Base-by-base conservation (phyloP, 2,888 invertebrate genomes). In the Vesta saturnalis region DNA sequence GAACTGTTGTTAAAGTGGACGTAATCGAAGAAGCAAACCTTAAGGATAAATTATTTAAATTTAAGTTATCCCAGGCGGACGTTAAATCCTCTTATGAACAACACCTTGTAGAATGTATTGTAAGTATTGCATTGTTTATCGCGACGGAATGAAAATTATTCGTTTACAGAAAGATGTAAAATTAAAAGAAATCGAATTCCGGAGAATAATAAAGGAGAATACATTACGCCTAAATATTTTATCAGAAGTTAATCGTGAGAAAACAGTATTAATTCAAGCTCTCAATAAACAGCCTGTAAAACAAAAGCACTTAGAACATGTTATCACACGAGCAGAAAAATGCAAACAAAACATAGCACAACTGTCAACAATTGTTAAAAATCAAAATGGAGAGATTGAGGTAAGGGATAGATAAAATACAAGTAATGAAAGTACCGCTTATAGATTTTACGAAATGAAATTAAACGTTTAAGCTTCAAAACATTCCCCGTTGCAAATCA, bases 1-100 rank as follows among this genome's bases (percentile, higher is more conserved):
- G 90, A 0, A 80, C 84, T 57, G 77, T 84, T 55, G 78, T 89
- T 12, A 85, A 87, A 72, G 78, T 90, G 1, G 84, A 86, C 64
- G 86, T 88, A 69, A 77, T 90, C 68, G 89, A 89, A 74, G 89
- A 89, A 77, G 85, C 86, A 49, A 83, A 89, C 49, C 76, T 90
- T 60, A 84, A 85, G 49, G 84, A 85, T 73, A 83, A 89, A 76
- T 84, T 86, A 10, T 81, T 92, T 66, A 85, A 89, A 52, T 81
- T 88, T 61, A 85, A 87, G 74, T 79, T 86, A n/a, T 84, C 85
- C 14, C 79, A 85, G 8, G 82, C 84, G 23, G 85, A 87, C 8
- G 83, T 88, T n/a, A 81, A 84, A 60, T 79, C 79, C 12, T 77
- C 83, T 21, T 86, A 86, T 22, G 84, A 85, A n/a, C 79, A 82